Conservation (phyloP, 2,113 vertebrate genomes). For the Dolichotis patagonum region DNA sequence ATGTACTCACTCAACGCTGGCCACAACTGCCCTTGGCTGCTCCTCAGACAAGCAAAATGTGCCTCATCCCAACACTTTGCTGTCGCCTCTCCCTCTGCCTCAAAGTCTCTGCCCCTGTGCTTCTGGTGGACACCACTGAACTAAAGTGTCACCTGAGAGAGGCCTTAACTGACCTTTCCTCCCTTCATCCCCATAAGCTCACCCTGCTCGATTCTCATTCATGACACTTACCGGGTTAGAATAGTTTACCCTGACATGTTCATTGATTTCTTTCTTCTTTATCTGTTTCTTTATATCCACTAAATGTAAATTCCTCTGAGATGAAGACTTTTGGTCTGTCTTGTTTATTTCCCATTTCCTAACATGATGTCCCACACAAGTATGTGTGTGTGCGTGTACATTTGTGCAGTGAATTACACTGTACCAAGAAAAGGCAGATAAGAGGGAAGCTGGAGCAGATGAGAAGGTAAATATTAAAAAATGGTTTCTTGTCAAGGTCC, state of each 20-base stretch:
- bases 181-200: background rate
- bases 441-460: background rate
- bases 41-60: background rate
- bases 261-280: background rate
- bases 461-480: background rate
- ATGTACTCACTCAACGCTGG: background rate
- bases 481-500: background rate
- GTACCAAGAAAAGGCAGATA: background rate
- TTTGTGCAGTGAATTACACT: background rate
- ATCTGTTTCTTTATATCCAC: background rate
- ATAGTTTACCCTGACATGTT: background rate
- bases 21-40: background rate
- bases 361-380: background rate
- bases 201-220: background rate
- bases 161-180: background rate
- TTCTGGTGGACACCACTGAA: background rate
- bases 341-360: background rate
- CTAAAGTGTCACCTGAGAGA: background rate
- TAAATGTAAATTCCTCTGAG: background rate
- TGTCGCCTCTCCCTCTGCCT: background rate
- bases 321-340: background rate
- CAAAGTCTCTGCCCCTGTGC: background rate
- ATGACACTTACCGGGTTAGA: background rate
- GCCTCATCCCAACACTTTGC: background rate
- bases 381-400: background rate